Evolutionary conservation across 2,797 vertebrate species (phyloP).

Genomic region (Myotis vivesi): DNA sequence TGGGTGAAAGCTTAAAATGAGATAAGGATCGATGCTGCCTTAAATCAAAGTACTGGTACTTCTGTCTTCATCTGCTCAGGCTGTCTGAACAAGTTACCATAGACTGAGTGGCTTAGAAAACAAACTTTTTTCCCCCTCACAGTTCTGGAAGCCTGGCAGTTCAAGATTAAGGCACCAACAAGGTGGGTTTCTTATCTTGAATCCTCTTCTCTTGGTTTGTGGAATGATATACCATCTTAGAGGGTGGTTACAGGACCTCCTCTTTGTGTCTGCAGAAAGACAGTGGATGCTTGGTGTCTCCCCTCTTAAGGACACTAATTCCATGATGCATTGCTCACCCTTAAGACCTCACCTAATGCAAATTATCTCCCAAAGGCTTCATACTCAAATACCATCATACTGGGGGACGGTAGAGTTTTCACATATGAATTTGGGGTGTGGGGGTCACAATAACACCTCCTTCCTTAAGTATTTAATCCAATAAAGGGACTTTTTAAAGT

Average conservation of each 20-base stretch:
- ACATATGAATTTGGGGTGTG: neutral
- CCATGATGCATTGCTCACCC: neutral
- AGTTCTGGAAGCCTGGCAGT: neutral
- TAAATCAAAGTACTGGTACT: neutral
- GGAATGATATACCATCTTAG: neutral
- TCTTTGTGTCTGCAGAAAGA: neutral
- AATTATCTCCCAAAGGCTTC: neutral
- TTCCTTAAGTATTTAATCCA: neutral
- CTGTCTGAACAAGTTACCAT: neutral
- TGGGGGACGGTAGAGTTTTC: neutral
- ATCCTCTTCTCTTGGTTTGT: neutral
- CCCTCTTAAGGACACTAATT: neutral
- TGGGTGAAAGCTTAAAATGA: neutral
- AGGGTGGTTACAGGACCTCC: neutral
- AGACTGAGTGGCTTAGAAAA: neutral
- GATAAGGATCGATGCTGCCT: rapidly evolving
- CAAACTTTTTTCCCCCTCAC: neutral
- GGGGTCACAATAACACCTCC: neutral
- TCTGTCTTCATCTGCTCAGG: neutral
- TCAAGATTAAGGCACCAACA: neutral
- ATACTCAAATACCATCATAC: neutral
- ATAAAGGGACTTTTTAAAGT: neutral
- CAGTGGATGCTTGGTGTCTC: neutral
- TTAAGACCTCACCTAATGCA: neutral
- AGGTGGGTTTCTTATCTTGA: neutral